Evolutionary conservation across 2,797 vertebrate species (phyloP).

Genomic region (Podarcis lilfordi): DNA sequence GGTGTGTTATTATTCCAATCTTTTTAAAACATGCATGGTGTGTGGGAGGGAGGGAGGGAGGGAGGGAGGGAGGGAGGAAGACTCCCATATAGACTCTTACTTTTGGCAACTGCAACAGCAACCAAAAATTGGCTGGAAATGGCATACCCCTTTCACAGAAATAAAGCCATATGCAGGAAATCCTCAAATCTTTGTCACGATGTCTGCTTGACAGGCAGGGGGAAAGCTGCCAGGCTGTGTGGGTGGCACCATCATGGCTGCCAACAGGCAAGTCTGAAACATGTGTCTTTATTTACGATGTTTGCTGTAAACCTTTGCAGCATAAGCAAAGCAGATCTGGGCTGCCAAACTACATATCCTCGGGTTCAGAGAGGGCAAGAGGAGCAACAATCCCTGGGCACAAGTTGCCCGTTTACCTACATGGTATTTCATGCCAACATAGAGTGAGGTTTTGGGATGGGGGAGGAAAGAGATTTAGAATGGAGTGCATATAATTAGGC

Average conservation of each 20-base stretch:
- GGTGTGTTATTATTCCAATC: not conserved
- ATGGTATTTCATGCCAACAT: not conserved
- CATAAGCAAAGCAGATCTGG: slow-evolving; percentile 60
- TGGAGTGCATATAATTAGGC: not conserved
- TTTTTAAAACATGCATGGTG: too few species aligned
- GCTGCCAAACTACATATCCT: slow-evolving; percentile 50
- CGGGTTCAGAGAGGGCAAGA: not conserved
- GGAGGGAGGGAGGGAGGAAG: too few species aligned
- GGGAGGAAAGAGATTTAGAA: too few species aligned
- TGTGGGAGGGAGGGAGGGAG: not conserved
- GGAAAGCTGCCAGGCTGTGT: slow-evolving; percentile 67
- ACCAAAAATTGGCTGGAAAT: not conserved
- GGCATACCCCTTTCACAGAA: rapidly evolving
- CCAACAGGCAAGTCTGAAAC: slow-evolving; percentile 57
- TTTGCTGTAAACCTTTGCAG: slow-evolving; percentile 52
- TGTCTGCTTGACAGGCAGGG: slow-evolving; percentile 60
- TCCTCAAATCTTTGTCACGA: slow-evolving; percentile 33
- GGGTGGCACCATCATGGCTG: slow-evolving; percentile 58
- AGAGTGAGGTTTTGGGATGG: not conserved
- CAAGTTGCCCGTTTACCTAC: not conserved
- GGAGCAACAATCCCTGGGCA: not conserved
- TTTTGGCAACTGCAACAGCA: not conserved
- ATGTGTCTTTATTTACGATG: slow-evolving; percentile 60
- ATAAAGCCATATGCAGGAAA: not conserved
- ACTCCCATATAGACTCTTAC: not conserved